phyloP scores from a whole-genome alignment of 2,888 invertebrate species.

The Gandaritis pyraliata region DNA sequence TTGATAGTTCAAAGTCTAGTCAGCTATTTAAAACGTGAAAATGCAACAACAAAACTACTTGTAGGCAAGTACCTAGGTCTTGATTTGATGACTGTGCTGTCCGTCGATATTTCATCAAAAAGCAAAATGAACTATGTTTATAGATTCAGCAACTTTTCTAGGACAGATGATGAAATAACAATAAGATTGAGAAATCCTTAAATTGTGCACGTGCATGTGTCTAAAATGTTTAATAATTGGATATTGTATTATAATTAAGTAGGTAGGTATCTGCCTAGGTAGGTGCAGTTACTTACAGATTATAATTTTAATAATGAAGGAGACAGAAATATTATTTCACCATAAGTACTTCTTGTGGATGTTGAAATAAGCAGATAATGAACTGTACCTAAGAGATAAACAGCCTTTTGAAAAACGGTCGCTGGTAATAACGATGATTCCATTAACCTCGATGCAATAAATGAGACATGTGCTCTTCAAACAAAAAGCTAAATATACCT shows the following conservation, averaged over 20 bases:
- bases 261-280: neutral
- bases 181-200: conserved; percentile 6
- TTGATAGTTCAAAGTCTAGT: conserved; percentile 27
- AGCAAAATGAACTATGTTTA: conserved; percentile 10
- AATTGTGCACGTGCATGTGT: conserved; percentile 8
- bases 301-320: neutral
- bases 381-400: neutral
- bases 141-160: conserved; percentile 25
- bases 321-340: neutral
- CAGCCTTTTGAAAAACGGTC: conserved; percentile 8
- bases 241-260: neutral
- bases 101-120: neutral
- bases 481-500: conserved; percentile 54
- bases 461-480: conserved; percentile 46
- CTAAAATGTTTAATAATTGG: neutral
- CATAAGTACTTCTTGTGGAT: too few relatives aligned
- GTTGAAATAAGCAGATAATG: neutral
- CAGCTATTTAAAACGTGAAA: conserved; percentile 18
- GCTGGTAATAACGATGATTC: conserved; percentile 44
- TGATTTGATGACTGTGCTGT: neutral
- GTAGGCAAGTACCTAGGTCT: too few relatives aligned
- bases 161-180: conserved; percentile 10
- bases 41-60: conserved; percentile 14
- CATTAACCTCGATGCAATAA: conserved; percentile 53
- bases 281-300: too few relatives aligned